These are phyloP conservation scores for Xanthostigma xanthostigma DNA, from an alignment of 2,888 invertebrate genomes.

Conservation along the genomic window DNA sequence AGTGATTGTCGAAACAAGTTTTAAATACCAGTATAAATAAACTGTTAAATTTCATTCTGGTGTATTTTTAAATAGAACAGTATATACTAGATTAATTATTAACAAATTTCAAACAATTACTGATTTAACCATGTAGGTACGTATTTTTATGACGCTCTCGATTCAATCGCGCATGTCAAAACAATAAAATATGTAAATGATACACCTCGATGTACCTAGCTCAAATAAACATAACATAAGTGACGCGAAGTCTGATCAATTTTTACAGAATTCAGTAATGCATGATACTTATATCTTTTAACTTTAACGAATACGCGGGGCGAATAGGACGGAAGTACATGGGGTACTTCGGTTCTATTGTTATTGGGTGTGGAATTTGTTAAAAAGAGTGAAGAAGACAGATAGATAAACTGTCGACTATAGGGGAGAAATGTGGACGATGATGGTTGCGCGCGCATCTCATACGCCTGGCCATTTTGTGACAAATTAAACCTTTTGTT, in stretches of 20 bases:
- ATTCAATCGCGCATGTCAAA: conserved; percentile 10
- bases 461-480: conserved; percentile 28
- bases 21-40: not conserved
- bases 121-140: conserved; percentile 1
- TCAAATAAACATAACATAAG: no score
- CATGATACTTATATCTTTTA: not conserved
- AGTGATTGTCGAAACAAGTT: not conserved
- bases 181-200: conserved; percentile 10
- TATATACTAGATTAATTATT: no score
- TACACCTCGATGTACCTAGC: no score
- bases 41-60: not conserved
- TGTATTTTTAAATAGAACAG: no score
- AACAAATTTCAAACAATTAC: no score
- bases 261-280: conserved; percentile 13
- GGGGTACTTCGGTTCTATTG: conserved; percentile 4
- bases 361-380: no score
- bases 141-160: conserved; percentile 2
- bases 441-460: conserved; percentile 22
- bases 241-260: conserved; percentile 14
- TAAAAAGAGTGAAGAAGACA: no score
- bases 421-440: not conserved
- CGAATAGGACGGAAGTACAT: conserved; percentile 13
- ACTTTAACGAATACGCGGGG: no score
- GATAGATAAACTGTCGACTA: not conserved
- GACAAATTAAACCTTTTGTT: conserved; percentile 32